These are phyloP conservation scores for Phyllotis vaccarum DNA, from an alignment of 2,797 vertebrate genomes.

Conservation along the genomic window DNA sequence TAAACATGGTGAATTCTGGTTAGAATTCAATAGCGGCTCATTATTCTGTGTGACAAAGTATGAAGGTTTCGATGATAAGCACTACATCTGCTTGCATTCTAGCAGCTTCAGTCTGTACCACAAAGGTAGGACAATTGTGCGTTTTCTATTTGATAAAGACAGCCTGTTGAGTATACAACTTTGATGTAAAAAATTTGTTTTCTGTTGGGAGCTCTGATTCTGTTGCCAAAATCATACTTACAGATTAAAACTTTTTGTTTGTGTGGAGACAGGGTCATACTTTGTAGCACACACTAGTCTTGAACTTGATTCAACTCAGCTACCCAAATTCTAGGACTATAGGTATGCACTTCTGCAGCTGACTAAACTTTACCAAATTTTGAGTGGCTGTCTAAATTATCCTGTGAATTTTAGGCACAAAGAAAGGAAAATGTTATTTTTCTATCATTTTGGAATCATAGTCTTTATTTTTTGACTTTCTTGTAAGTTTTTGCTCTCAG, in stretches of 20 bases:
- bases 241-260: not conserved
- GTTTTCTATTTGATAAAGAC: not conserved
- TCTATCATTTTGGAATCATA: slow-evolving; percentile 9
- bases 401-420: not conserved
- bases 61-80: slow-evolving; percentile 97
- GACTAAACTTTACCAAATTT: not conserved
- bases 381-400: not conserved
- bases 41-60: slow-evolving; percentile 96
- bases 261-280: not conserved
- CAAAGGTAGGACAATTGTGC: slow-evolving; percentile 91
- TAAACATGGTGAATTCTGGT: slow-evolving; percentile 97
- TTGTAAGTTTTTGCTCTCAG: not conserved
- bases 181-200: slow-evolving; percentile 10
- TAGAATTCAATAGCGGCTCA: slow-evolving; percentile 94
- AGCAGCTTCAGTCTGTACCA: slow-evolving; percentile 95
- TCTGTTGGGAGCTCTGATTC: slow-evolving; percentile 1
- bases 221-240: not conserved
- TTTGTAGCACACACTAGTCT: not conserved
- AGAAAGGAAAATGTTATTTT: not conserved
- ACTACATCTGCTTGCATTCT: slow-evolving; percentile 97
- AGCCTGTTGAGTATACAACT: slow-evolving; percentile 8
- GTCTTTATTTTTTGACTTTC: not conserved
- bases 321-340: not conserved
- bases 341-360: not conserved
- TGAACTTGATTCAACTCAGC: not conserved